These are phyloP conservation scores for Coelopa frigida DNA, from an alignment of 1,140 invertebrate genomes.

Conservation along the genomic window DNA sequence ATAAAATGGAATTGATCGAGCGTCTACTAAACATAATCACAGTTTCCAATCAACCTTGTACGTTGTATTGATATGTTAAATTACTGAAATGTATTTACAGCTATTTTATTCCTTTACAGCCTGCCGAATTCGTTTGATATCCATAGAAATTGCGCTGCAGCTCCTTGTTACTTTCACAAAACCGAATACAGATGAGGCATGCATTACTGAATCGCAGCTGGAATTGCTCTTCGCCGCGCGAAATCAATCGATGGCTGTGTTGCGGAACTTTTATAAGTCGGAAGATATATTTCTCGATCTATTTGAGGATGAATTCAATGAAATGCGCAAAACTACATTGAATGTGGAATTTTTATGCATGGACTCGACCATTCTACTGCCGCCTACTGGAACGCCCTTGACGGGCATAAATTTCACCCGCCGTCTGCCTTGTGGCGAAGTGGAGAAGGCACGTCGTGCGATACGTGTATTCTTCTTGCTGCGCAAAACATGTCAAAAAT, in stretches of 20 bases:
- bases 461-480: conserved; percentile 94
- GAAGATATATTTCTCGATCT: conserved; percentile 98
- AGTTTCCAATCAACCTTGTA: conserved; percentile 73
- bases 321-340: conserved; percentile 77
- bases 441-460: conserved; percentile 85
- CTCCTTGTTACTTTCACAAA: conserved; percentile 60
- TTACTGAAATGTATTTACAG: too few species aligned
- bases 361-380: conserved; percentile 93
- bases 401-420: conserved; percentile 94
- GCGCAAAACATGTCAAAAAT: conserved; percentile 70
- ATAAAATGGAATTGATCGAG: conserved; percentile 71
- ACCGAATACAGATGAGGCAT: conserved; percentile 45
- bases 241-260: conserved; percentile 76
- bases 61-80: conserved; percentile 26
- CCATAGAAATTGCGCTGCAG: conserved; percentile 79
- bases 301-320: conserved; percentile 96
- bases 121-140: conserved; percentile 81
- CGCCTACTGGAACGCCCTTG: conserved; percentile 93
- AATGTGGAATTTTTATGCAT: conserved; percentile 92
- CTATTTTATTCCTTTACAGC: conserved; percentile 38
- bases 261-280: conserved; percentile 93
- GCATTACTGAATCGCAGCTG: conserved; percentile 48
- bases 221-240: conserved; percentile 57
- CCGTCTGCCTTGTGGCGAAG: conserved; percentile 90
- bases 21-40: conserved; percentile 72